phyloP scores from a whole-genome alignment of 1,140 invertebrate genomes.

The Dreissena rostriformis region DNA sequence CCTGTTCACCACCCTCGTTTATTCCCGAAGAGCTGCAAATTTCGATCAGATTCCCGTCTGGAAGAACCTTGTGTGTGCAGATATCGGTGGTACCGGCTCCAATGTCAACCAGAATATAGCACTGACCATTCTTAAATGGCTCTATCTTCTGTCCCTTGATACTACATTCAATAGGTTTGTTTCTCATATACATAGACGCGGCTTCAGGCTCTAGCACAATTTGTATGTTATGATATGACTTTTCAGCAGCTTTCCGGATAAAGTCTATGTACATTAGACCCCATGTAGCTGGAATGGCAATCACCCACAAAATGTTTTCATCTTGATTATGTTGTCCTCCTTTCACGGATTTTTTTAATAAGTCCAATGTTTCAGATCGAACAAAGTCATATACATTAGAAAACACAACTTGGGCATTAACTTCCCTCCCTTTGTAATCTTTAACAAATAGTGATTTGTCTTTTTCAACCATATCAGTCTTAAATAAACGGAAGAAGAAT shows the following conservation, averaged over 20 bases:
- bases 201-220: constrained; percentile 57
- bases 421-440: background rate
- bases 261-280: constrained; percentile 34
- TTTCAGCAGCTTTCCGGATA: constrained; percentile 50
- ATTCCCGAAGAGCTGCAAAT: background rate
- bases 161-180: constrained; percentile 6
- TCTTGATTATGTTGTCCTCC: background rate
- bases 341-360: background rate
- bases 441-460: background rate
- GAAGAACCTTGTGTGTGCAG: background rate
- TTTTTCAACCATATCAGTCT: constrained; percentile 28
- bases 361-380: background rate
- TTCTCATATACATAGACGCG: constrained; percentile 51
- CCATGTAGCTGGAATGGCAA: constrained; percentile 51
- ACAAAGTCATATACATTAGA: background rate
- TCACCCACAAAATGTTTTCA: constrained; percentile 34
- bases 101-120: constrained; percentile 52
- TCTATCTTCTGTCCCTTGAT: background rate
- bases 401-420: background rate
- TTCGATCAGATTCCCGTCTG: background rate
- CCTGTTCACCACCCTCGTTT: background rate
- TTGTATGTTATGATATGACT: constrained; percentile 24
- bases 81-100: constrained; percentile 41
- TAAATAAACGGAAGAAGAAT: constrained; percentile 41
- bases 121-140: constrained; percentile 22